Conservation (phyloP, 2,888 invertebrate species). For the Drosophila crucigera region DNA sequence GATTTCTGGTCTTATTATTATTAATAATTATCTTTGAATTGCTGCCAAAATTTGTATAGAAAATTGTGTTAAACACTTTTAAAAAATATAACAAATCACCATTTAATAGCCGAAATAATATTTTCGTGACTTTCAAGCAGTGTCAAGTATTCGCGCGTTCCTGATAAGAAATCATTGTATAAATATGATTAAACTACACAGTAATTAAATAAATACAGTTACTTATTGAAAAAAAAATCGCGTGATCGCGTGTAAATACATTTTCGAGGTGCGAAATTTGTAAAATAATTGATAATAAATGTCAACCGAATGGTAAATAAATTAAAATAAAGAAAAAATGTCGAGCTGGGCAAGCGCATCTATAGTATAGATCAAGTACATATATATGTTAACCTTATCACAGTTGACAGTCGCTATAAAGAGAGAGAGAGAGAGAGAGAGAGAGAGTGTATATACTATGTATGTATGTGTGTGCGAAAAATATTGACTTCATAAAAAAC, state of each 20-base stretch:
- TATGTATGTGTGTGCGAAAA: conserved; percentile 9
- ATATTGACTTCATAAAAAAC: conserved; percentile 25
- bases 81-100: conserved; percentile 11
- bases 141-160: conserved; percentile 18
- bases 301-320: conserved; percentile 44
- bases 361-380: conserved; percentile 28
- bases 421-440: not conserved
- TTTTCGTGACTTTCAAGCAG: conserved; percentile 8
- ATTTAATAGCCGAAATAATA: not conserved
- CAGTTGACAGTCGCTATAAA: conserved; percentile 30
- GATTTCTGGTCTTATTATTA: not conserved
- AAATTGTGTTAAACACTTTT: conserved; percentile 15
- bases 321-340: conserved; percentile 6
- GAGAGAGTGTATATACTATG: conserved; percentile 25
- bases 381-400: conserved; percentile 39
- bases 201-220: conserved; percentile 32
- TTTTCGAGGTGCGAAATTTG: conserved; percentile 63
- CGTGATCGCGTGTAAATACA: conserved; percentile 71
- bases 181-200: conserved; percentile 49
- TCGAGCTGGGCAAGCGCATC: conserved; percentile 28
- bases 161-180: conserved; percentile 40
- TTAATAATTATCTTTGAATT: not conserved
- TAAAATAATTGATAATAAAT: conserved; percentile 69
- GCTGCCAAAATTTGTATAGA: conserved; percentile 60
- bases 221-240: conserved; percentile 55